Evolutionary conservation across 30 jellyfish, hydroid and myxozoan species (phyloP).

Genomic region (Aurelia coerulea): DNA sequence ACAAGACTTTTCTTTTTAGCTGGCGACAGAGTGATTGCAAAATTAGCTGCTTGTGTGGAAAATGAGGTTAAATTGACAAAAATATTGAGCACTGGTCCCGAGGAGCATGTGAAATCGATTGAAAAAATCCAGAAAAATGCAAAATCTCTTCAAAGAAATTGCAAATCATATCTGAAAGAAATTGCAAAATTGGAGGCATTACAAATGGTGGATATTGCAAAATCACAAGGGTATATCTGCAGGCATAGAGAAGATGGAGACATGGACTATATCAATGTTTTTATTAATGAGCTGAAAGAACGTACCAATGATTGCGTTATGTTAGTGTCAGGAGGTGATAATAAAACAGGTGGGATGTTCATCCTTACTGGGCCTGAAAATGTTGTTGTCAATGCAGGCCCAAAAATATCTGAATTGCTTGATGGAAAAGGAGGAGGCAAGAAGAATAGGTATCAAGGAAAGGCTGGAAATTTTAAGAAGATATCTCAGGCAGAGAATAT

Average conservation of each 20-base stretch:
- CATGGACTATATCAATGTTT: constrained; percentile 76
- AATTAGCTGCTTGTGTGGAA: constrained; percentile 68
- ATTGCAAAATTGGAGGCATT: constrained; percentile 87
- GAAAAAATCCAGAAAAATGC: constrained; percentile 77
- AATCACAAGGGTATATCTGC: constrained; percentile 60
- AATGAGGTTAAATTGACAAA: constrained; percentile 84
- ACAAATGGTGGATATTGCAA: constrained; percentile 45
- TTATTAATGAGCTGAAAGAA: constrained; percentile 60
- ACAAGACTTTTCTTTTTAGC: constrained; percentile 86
- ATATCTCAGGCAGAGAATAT: constrained; percentile 54
- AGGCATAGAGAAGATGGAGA: constrained; percentile 95
- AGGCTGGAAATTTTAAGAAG: constrained; percentile 69
- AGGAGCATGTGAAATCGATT: constrained; percentile 79
- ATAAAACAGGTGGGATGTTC: constrained; percentile 85
- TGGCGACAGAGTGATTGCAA: constrained; percentile 80
- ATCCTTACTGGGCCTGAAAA: constrained; percentile 83
- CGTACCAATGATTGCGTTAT: constrained; percentile 35
- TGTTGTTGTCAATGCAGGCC: constrained; percentile 44
- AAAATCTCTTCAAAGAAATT: constrained; percentile 49
- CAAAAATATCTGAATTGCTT: constrained; percentile 56
- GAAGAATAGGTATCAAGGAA: constrained; percentile 86
- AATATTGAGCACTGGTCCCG: constrained; percentile 84
- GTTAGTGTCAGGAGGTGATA: constrained; percentile 77
- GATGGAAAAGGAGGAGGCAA: constrained; percentile 97
- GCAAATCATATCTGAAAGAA: constrained; percentile 71